Base-by-base conservation (phyloP, 2,888 invertebrate species). In the Marronus borbonicus region DNA sequence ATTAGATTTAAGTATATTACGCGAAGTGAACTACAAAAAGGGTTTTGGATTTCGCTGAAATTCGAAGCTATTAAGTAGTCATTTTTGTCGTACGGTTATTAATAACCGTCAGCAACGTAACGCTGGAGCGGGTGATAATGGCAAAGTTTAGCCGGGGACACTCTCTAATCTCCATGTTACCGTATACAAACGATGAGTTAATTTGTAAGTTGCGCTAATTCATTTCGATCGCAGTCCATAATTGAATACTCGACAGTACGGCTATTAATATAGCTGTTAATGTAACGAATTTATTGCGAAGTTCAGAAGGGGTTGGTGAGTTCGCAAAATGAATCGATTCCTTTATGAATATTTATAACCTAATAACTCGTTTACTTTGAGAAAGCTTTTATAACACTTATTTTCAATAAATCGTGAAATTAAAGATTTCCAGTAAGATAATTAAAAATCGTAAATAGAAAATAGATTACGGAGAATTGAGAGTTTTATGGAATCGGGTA, bases 101-200 rank as follows among this genome's bases (percentile, higher is more conserved):
- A 68, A 66, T 39, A 66, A 68, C 24, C 24, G 50, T 50, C 50
- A 68, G 49, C 49, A 50, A 68, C 28, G 50, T 28, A 50, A 68
- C 28, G 14, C 14, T 24, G 49, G 28, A 68, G 36, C 17, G 20
- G 24, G 20, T 1, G 49, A 49, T 68, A 68, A 68, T 68, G 66
- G 66, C 31, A 68, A 68, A 68, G 49, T 68, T 68, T 49, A 20
- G n/a, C 52, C 24, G 24, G 31, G 28, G 31, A 14, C 31, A 62
- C 31, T 62, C 17, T 62, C 28, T 24, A 28, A 68, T 24, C 12
- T 50, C 14, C 12, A 14, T 28, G 49, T 50, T 50, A 68, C 49
- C 50, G 68, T 66, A 7, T 14, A 20, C 20, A 68, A 68, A 50
- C 28, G 50, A 20, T 24, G 50, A 68, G 68, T 68, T 68, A 49